Base-by-base conservation (phyloP, 2,113 vertebrate species). In the Cercopithecus mona region DNA sequence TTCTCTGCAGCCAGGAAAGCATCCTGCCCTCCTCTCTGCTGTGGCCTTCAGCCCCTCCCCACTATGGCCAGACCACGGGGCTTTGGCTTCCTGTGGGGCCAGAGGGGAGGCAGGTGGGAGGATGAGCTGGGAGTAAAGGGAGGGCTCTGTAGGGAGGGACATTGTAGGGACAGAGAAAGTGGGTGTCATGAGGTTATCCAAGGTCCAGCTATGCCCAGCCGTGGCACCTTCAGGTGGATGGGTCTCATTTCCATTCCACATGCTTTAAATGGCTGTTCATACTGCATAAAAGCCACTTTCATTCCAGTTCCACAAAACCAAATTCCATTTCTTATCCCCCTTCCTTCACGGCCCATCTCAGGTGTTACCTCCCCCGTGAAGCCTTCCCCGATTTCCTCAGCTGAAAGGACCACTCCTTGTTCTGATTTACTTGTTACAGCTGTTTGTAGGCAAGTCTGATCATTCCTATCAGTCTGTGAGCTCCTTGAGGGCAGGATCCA, bases 161-260 rank as follows among this genome's bases (percentile, higher is more conserved):
- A 2, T 2, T 23, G 76, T 18, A 0, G 61, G 40, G 59, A n/a
- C 45, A 87, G 40, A 95, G 93, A 88, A 96, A 95, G 73, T 43
- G 35, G n/a, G 43, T 52, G 27, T 66, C 83, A 23, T 35, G 79
- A 91, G 92, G 87, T 94, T 79, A 95, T 57, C 68, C 66, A 61
- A 78, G 35, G 45, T 72, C 94, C 95, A 97, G 79, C 96, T 91
- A 94, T n/a, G 70, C 64, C 89, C 79, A 80, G 95, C 84, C 84
- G 45, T 83, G 38, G 76, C 57, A 95, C 90, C 92, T 81, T 84
- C 8, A 2, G 16, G 75, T 27, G 61, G 16, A 45, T 30, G 40
- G 35, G 35, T 30, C 59, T 57, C 68, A 61, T 35, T 57, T 75
- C 22, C 32, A 25, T 20, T 64, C 79, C 30, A 25, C 40, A 10